A percentile compares a stretch with the other conserved stretches of the same genome.
phyloP scores from a whole-genome alignment of 2,888 invertebrate species.

The Palloptera scutellata region DNA sequence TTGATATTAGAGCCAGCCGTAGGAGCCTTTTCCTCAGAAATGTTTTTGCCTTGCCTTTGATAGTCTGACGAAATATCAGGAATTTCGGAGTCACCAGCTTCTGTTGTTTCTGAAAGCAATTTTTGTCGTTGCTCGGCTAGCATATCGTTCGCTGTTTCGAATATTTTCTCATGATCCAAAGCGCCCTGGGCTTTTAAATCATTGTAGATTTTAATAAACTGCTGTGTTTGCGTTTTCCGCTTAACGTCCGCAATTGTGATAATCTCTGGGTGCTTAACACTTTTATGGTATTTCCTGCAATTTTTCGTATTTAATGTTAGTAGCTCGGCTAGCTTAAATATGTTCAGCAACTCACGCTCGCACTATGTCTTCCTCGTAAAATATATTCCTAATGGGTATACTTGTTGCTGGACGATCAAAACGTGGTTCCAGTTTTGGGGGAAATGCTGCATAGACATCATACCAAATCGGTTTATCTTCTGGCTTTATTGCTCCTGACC shows the following conservation, averaged over 20 bases:
- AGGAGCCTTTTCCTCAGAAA: slow-evolving; percentile 21
- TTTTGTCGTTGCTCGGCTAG: slow-evolving; percentile 55
- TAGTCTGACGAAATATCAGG: background rate
- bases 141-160: slow-evolving; percentile 65
- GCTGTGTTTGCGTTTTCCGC: slow-evolving; percentile 66
- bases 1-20: slow-evolving; percentile 44
- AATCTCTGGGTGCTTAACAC: slow-evolving; percentile 67
- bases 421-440: slow-evolving; percentile 84
- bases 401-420: slow-evolving; percentile 74
- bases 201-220: slow-evolving; percentile 71
- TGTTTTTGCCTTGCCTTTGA: background rate
- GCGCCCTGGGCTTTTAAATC: slow-evolving; percentile 68
- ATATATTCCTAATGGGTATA: slow-evolving; percentile 72
- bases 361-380: slow-evolving; percentile 83
- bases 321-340: background rate
- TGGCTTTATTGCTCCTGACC: slow-evolving; percentile 79
- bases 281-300: slow-evolving; percentile 74
- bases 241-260: slow-evolving; percentile 65
- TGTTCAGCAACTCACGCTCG: slow-evolving; percentile 74
- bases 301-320: background rate
- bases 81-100: slow-evolving; percentile 17
- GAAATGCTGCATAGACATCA: slow-evolving; percentile 88
- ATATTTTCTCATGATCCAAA: slow-evolving; percentile 67
- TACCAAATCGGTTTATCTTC: slow-evolving; percentile 93
- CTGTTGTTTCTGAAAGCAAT: slow-evolving; percentile 31